Base-by-base conservation (phyloP, 2,888 invertebrate species). In the Miltochrista miniata region DNA sequence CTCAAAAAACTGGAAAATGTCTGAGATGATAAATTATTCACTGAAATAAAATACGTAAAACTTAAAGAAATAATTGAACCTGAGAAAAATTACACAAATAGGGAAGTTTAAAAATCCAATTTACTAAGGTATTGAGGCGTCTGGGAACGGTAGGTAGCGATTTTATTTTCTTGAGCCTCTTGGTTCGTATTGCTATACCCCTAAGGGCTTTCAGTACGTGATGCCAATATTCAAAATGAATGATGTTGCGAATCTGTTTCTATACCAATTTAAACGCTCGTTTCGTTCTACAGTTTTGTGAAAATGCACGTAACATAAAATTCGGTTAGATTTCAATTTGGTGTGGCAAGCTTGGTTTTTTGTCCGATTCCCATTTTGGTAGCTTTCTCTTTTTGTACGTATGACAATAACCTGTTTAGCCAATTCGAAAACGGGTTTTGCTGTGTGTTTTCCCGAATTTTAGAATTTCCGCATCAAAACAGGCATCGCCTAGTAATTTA, bases 181-280 rank as follows among this genome's bases (percentile, higher is more conserved):
- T 72, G 69, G 69, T 74, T 74, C 78, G 78, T 80, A 82, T 83
- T 80, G 81, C 82, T 74, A 83, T 79, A 77, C 74, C 85, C 86
- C 84, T 81, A 77, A 84, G 87, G 86, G 84, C 70, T 76, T 71
- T 75, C 75, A 74, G 80, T 86, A 87, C 89, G 88, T 85, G 86
- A 85, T 81, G 78, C 77, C 83, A 87, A 87, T 87, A 87, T 89
- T 85, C 83, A 81, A 80, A 87, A 85, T 83, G 86, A 84, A 86
- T 83, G 84, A 85, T 83, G 82, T 83, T 80, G 74, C 72, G 81
- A 87, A 87, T 85, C 85, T 83, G 86, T 84, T 87, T 81, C 74
- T 76, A 70, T 75, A 77, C 74, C 80, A 83, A 81, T 83, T 81
- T 83, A 78, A 81, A 76, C 74, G 74, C 70, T 70, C 76, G 74